Base-by-base conservation (phyloP, 2,888 invertebrate genomes). In the Diaphora mendica region DNA sequence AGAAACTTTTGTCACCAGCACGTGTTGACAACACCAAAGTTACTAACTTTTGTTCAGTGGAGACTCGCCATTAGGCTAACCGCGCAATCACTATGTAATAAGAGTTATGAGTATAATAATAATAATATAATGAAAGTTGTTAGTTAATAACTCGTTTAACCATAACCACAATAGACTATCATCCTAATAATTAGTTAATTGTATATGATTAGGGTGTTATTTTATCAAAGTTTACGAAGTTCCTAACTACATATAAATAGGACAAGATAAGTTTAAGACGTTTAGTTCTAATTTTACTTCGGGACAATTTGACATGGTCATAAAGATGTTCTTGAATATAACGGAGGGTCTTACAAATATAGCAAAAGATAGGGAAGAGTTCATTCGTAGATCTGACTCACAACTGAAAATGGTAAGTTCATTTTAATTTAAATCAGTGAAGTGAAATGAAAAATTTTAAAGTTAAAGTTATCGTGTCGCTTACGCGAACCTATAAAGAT, bases 121-220 rank as follows among this genome's bases (percentile, higher is more conserved):
- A n/a, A 1, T 44, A 44, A 15, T 44, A 3, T 15, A 15, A 90
- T 64, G 91, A 91, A 0, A 64, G 35, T 23, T 64, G 23, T 39
- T 39, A 64, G 77, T 80, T 70, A 75, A 78, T 70, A 69, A 75
- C 76, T 78, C 79, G 82, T 80, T 74, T 73, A 23, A 44, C 20
- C 75, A 75, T 76, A 68, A 75, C 64, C 59, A 75, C 83, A 84
- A 80, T 71, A 64, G 33, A 72, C 74, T 72, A 71, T 79, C 79
- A 74, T 73, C 55, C 76, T 79, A 75, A 84, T 83, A 85, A 91
- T 91, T 92, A 92, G 88, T 90, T 91, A 92, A 92, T 90, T 84
- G 84, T 84, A 74, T 78, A 82, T 85, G 80, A 89, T 90, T 89
- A 86, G 82, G n/a, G 83, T 88, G 86, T 88, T 82, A 84, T 80